Evolutionary conservation across 1,140 invertebrate species (phyloP).

Genomic region (Halyomorpha halys): DNA sequence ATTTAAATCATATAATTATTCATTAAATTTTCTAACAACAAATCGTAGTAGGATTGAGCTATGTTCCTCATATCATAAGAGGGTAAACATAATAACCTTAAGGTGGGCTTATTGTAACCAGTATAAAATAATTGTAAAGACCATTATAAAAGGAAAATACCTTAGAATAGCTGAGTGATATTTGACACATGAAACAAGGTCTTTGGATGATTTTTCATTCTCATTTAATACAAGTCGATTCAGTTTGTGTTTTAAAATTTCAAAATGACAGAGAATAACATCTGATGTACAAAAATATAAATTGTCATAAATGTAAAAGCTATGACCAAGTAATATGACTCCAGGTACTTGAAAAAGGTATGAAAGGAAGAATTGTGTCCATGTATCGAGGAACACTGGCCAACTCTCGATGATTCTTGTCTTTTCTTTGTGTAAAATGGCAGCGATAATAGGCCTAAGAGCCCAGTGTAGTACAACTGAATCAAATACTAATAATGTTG

Average conservation of each 20-base stretch:
- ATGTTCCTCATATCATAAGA: too few species aligned
- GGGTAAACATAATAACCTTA: too few species aligned
- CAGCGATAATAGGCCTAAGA: neutral
- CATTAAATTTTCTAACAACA: too few species aligned
- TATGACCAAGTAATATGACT: neutral
- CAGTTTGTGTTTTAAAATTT: neutral
- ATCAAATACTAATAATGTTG: neutral
- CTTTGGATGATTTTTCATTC: neutral
- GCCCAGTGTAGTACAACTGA: neutral
- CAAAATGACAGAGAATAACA: neutral
- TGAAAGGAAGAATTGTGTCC: neutral
- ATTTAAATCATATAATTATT: too few species aligned
- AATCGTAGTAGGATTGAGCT: too few species aligned
- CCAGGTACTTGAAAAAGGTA: neutral
- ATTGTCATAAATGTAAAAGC: conserved; percentile 4
- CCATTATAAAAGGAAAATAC: neutral
- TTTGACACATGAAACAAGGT: neutral
- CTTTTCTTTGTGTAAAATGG: neutral
- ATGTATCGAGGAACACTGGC: neutral
- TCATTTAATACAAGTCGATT: neutral
- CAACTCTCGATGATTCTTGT: conserved; percentile 1
- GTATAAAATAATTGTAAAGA: too few species aligned
- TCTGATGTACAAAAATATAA: conserved; percentile 1
- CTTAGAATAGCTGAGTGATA: neutral
- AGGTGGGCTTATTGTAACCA: too few species aligned